Percentiles rank a stretch among this genome's conserved stretches.
These are phyloP conservation scores for Prostheceraeus crozeri DNA, from an alignment of 2,888 invertebrate genomes.

Conservation along the genomic window DNA sequence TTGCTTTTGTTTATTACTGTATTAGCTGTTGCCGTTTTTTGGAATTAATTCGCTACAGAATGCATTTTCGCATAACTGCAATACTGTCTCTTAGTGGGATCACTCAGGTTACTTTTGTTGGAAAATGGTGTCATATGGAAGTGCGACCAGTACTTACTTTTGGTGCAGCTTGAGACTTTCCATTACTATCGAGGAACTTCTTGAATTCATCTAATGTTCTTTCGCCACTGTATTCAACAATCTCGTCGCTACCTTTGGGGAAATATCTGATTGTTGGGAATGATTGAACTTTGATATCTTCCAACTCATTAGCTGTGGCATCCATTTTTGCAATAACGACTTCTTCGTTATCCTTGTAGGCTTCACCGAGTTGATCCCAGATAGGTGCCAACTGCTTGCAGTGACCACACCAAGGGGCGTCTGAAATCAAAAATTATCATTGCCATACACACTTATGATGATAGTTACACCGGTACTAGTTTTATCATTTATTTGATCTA, in stretches of 20 bases:
- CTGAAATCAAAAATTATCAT: slow-evolving; percentile 50
- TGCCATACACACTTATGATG: neutral
- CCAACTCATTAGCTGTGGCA: slow-evolving; percentile 91
- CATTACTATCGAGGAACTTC: slow-evolving; percentile 86
- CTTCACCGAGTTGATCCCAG: slow-evolving; percentile 87
- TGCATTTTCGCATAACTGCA: no score
- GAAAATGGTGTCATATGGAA: no score
- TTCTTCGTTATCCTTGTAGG: slow-evolving; percentile 71
- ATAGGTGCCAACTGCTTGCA: slow-evolving; percentile 95
- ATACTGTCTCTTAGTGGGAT: no score
- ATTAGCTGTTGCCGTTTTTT: no score
- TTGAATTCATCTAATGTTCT: slow-evolving; percentile 82
- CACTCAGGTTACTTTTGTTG: no score
- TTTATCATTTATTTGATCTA: slow-evolving; percentile 7
- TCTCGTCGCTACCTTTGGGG: slow-evolving; percentile 77
- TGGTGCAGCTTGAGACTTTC: no score
- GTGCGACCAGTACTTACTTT: no score
- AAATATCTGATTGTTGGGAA: slow-evolving; percentile 67
- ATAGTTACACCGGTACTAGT: neutral
- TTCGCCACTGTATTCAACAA: slow-evolving; percentile 85
- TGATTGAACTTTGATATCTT: slow-evolving; percentile 83
- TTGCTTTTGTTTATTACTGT: no score
- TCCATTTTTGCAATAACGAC: slow-evolving; percentile 97
- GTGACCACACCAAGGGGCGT: slow-evolving; percentile 95
- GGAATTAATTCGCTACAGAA: no score